Conservation (phyloP, 1,140 invertebrate genomes). For the Zaprionus capensis region DNA sequence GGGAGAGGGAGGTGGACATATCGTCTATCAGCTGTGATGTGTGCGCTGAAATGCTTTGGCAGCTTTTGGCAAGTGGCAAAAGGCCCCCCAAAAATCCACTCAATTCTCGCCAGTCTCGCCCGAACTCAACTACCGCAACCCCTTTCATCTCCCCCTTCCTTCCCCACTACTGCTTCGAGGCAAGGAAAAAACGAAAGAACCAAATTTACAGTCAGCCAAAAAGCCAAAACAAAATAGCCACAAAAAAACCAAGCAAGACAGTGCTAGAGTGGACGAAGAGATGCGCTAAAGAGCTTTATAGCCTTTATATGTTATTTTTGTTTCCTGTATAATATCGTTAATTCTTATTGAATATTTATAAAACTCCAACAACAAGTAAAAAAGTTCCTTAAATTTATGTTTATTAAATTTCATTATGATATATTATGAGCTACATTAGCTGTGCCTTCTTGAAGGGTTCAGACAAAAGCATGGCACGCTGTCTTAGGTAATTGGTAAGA, state of each 20-base stretch:
- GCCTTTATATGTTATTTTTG: not conserved
- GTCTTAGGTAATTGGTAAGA: no score
- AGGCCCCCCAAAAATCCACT: conserved; percentile 48
- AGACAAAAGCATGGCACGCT: no score
- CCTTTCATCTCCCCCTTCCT: not conserved
- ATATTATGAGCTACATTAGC: not conserved
- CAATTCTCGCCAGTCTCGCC: conserved; percentile 38
- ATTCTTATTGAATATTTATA: not conserved
- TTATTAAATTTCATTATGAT: not conserved
- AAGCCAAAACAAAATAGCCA: conserved; percentile 46
- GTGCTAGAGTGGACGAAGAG: not conserved
- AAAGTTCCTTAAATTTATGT: not conserved
- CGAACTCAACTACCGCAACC: not conserved
- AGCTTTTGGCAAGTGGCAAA: conserved; percentile 51
- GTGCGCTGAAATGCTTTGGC: conserved; percentile 49
- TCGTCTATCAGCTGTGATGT: conserved; percentile 50
- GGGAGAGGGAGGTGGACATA: not conserved
- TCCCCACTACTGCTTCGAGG: not conserved
- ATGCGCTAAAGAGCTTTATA: not conserved
- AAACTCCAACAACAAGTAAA: not conserved
- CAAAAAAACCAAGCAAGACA: not conserved
- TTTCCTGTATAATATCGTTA: not conserved
- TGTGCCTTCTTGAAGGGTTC: not conserved
- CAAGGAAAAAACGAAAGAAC: not conserved
- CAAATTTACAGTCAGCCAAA: conserved; percentile 45